Conservation (phyloP, 1,140 invertebrate species). For the Pseudoatta argentina region DNA sequence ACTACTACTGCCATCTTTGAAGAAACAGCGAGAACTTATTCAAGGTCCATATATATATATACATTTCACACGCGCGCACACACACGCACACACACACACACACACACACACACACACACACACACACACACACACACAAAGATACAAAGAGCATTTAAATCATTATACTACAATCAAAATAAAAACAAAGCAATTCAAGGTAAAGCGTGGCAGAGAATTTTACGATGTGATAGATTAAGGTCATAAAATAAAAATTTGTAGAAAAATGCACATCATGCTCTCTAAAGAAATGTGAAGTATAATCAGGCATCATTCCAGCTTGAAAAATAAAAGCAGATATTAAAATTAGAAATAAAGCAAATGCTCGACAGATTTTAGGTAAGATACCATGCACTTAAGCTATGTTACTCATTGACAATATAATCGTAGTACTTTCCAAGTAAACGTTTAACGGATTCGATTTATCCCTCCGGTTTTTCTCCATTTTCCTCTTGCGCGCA, state of each 20-base stretch:
- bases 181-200: not conserved
- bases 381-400: not conserved
- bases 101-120: too few relatives aligned
- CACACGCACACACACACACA: not conserved
- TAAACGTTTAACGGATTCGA: not conserved
- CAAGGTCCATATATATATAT: not conserved
- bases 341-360: not conserved
- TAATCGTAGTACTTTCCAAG: not conserved
- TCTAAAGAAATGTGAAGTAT: not conserved
- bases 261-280: not conserved
- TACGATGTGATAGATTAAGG: not conserved
- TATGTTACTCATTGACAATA: conserved; percentile 2
- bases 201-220: not conserved
- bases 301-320: not conserved
- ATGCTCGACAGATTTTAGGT: not conserved
- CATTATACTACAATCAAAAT: not conserved
- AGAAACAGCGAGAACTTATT: too few relatives aligned
- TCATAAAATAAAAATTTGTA: not conserved
- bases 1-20: too few relatives aligned
- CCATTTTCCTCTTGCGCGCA: conserved; percentile 1
- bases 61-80: too few relatives aligned
- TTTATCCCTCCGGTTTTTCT: not conserved
- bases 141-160: not conserved
- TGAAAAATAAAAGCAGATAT: not conserved
- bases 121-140: not conserved